Evolutionary conservation across 2,797 vertebrate species (phyloP), one percentile per base, ranked within the genome.

Genomic region (Pseudotriccus pelzelni): DNA sequence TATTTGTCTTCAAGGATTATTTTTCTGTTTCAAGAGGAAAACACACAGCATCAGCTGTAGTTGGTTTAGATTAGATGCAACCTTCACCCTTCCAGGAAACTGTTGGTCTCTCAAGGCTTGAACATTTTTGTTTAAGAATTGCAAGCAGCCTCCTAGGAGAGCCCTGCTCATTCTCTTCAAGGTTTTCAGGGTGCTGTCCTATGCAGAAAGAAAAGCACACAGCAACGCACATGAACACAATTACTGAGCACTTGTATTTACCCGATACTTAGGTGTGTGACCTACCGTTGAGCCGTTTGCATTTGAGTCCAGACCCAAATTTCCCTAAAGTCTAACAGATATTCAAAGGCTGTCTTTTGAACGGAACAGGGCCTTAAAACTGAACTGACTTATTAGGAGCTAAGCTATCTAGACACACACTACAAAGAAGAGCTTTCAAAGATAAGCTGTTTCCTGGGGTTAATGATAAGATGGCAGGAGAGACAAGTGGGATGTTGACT

Each of bases 401-500:
- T 84, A 93, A 92, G 52, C 44, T 89, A 93, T 78, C 76, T 82
- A 88, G 70, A 81, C 92, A 91, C 19, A 59, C 24, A 91, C 84
- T 84, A 96, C 82, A 95, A 95, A 94, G 79, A 96, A 66, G 34
- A 93, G 55, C 73, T 88, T 93, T 76, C 39, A 76, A 75, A 91
- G 95, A 95, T 91, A 95, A 96, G 52, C 52, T 66, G 0, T 86
- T 95, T 96, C 94, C 94, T 93, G 92, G 52, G 66, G 82, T 97
- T 94, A 90, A 96, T 43, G 92, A 83, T 86, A 96, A 96, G 55
- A 96, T 94, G 82, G 60, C 79, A 88, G 73, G 67, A 84, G 76
- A 95, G 87, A 95, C 95, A 93, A 92, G 91, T 73, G 79, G 87
- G 82, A 95, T 86, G 94, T 90, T 94, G 84, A 96, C 82, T 93